These are phyloP conservation scores for Pedetes capensis DNA, from an alignment of 2,113 vertebrate genomes.

Conservation along the genomic window DNA sequence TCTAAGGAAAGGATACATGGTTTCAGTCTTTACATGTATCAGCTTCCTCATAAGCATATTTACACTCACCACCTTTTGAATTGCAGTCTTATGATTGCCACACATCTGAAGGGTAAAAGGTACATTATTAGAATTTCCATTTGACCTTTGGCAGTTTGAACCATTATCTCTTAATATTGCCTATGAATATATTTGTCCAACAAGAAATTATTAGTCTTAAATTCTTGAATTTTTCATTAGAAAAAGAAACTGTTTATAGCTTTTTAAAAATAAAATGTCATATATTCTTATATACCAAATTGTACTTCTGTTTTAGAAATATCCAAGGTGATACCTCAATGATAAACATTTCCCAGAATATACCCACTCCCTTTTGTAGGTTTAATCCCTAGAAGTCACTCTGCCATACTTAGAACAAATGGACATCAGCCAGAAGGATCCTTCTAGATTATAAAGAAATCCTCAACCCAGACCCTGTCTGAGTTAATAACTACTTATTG, in stretches of 20 bases:
- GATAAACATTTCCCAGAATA: background rate
- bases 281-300: background rate
- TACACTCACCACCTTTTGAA: background rate
- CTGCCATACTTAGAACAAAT: background rate
- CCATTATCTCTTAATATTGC: background rate
- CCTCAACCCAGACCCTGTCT: background rate
- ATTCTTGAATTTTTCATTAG: background rate
- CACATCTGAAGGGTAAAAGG: background rate
- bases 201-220: background rate
- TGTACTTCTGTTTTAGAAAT: conserved; percentile 36
- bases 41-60: background rate
- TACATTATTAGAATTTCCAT: background rate
- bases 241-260: background rate
- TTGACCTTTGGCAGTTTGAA: background rate
- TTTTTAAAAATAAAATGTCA: background rate
- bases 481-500: background rate
- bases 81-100: background rate
- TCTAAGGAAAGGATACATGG: background rate
- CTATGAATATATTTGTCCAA: background rate
- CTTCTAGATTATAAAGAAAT: background rate
- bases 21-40: background rate
- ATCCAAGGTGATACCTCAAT: background rate
- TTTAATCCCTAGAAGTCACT: background rate
- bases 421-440: background rate
- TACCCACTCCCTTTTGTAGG: background rate